Conservation (phyloP, 2,888 invertebrate genomes). For the Stegophylla sp. region DNA sequence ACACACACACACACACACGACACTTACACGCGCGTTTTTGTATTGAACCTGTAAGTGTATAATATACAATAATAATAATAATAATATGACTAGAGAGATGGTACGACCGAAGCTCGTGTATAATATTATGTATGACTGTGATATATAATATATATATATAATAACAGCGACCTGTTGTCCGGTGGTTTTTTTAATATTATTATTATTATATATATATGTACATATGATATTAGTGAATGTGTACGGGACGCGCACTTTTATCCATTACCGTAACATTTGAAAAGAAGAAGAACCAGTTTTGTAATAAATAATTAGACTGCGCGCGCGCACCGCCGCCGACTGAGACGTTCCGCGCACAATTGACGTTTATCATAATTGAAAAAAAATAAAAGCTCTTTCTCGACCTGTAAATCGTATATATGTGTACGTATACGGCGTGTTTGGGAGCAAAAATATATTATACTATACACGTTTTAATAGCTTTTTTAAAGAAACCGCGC, state of each 20-base stretch:
- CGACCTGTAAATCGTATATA: not conserved
- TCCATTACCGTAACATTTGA: constrained; percentile 51
- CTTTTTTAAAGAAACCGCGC: constrained; percentile 9
- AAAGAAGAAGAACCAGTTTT: constrained; percentile 59
- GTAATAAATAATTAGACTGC: constrained; percentile 57
- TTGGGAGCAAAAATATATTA: constrained; percentile 4
- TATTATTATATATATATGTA: constrained; percentile 6
- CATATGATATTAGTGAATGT: not conserved
- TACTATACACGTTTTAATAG: constrained; percentile 7
- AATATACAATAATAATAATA: too few relatives aligned
- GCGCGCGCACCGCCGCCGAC: constrained; percentile 35
- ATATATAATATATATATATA: not conserved
- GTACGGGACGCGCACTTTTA: constrained; percentile 27
- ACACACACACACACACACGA: not conserved
- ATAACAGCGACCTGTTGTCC: constrained; percentile 41
- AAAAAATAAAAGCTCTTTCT: constrained; percentile 52
- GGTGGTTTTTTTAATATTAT: constrained; percentile 8
- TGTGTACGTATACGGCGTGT: not conserved
- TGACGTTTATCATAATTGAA: constrained; percentile 58
- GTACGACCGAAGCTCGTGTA: not conserved
- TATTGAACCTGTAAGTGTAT: too few relatives aligned
- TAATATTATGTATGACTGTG: not conserved
- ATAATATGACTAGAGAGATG: too few relatives aligned
- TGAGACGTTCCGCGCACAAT: constrained; percentile 54
- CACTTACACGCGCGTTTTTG: not conserved